A percentile compares a stretch with the other conserved stretches of the same genome.
These are phyloP conservation scores for Ferdinandea cuprea DNA, from an alignment of 2,888 invertebrate genomes.

Conservation along the genomic window DNA sequence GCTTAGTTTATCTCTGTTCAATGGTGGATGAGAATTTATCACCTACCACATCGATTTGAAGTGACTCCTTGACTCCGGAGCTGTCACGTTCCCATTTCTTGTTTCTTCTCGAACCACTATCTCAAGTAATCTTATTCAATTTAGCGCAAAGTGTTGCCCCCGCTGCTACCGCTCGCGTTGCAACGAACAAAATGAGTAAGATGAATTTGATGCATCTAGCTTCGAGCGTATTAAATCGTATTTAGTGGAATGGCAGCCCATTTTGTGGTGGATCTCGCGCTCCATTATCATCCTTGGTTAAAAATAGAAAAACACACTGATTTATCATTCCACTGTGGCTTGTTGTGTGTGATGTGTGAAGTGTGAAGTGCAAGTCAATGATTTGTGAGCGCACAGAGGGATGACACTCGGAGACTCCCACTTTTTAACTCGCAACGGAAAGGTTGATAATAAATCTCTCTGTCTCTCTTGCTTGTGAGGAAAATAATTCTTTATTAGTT, in stretches of 20 bases:
- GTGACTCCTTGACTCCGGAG: background rate
- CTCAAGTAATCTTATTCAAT: slow-evolving; percentile 44
- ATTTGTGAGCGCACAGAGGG: slow-evolving; percentile 55
- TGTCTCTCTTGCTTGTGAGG: too few relatives aligned
- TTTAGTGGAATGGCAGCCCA: slow-evolving; percentile 35
- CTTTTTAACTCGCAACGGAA: slow-evolving; percentile 9
- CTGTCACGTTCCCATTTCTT: slow-evolving; percentile 4
- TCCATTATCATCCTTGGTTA: slow-evolving; percentile 13
- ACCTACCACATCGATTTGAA: slow-evolving; percentile 14
- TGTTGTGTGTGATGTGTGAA: slow-evolving; percentile 34
- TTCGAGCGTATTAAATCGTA: slow-evolving; percentile 47
- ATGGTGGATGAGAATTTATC: background rate
- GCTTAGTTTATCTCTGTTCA: too few relatives aligned
- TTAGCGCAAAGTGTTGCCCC: slow-evolving; percentile 55
- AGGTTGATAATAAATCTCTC: slow-evolving; percentile 42
- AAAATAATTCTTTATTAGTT: slow-evolving; percentile 1
- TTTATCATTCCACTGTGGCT: slow-evolving; percentile 40
- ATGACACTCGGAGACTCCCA: background rate
- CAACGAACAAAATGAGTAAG: slow-evolving; percentile 31
- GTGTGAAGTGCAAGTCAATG: slow-evolving; percentile 54
- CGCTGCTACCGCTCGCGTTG: background rate
- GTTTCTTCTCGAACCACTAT: slow-evolving; percentile 23
- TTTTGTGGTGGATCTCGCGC: slow-evolving; percentile 24
- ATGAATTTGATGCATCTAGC: slow-evolving; percentile 50
- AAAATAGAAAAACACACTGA: slow-evolving; percentile 26